Conservation (phyloP, 2,797 vertebrate genomes). For the Sebastes paucispinis region DNA sequence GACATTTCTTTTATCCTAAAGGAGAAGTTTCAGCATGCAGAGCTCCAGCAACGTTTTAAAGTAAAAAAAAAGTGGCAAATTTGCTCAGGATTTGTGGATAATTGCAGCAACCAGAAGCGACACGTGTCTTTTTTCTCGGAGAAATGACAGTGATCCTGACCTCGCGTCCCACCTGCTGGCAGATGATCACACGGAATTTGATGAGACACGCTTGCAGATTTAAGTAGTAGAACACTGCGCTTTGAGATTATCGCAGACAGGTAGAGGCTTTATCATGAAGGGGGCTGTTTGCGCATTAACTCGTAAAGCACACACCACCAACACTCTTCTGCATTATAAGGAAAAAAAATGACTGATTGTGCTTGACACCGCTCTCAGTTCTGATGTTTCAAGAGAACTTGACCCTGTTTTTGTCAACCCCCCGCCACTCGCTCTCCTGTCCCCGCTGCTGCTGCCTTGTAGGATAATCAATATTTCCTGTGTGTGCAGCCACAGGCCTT, state of each 20-base stretch:
- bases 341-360: constrained; percentile 13
- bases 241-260: constrained; percentile 14
- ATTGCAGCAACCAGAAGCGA: not conserved
- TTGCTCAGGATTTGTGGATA: constrained; percentile 7
- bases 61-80: constrained; percentile 3
- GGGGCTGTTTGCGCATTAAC: constrained; percentile 6
- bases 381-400: constrained; percentile 42
- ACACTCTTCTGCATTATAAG: not conserved
- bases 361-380: not conserved
- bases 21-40: not conserved
- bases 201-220: not conserved
- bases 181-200: constrained; percentile 1
- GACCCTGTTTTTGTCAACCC: constrained; percentile 23
- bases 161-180: constrained; percentile 14
- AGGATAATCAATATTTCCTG: constrained; percentile 58
- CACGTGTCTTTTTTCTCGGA: not conserved
- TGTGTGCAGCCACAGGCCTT: constrained; percentile 45
- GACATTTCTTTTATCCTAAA: constrained; percentile 13
- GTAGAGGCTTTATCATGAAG: constrained; percentile 30
- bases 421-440: not conserved
- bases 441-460: constrained; percentile 35
- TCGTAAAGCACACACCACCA: constrained; percentile 1
- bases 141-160: constrained; percentile 15
- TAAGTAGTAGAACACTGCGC: not conserved
- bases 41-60: not conserved